These are phyloP conservation scores for Idaea aversata DNA, from an alignment of 2,888 invertebrate species.

Conservation along the genomic window DNA sequence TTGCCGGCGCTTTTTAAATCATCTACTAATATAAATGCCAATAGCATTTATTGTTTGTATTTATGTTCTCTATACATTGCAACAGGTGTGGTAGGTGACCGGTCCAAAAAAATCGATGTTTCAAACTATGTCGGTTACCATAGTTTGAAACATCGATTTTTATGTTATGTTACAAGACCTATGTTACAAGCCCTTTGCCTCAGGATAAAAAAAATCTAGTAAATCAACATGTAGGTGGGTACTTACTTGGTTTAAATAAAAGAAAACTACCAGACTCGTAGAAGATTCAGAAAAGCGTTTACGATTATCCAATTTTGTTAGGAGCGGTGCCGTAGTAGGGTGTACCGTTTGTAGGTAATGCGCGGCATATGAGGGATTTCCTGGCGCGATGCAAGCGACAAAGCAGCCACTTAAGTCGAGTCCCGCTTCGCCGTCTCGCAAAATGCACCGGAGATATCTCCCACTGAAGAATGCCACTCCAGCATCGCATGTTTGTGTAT, in stretches of 20 bases:
- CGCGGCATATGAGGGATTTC: constrained; percentile 51
- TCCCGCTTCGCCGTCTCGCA: constrained; percentile 52
- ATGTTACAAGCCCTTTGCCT: too few species aligned
- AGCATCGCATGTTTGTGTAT: constrained; percentile 58
- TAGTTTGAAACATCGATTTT: too few species aligned
- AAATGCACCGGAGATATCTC: constrained; percentile 56
- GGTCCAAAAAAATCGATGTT: too few species aligned
- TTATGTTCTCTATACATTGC: too few species aligned
- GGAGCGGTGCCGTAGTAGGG: constrained; percentile 18
- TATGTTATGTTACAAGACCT: too few species aligned
- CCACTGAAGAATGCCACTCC: constrained; percentile 39
- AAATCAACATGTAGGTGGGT: constrained; percentile 2
- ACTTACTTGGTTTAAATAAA: not conserved
- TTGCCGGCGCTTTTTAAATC: too few species aligned
- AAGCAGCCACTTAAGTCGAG: constrained; percentile 59
- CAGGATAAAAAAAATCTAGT: not conserved
- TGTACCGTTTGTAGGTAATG: constrained; percentile 36
- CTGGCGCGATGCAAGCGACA: constrained; percentile 43
- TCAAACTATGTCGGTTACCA: too few species aligned
- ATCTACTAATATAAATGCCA: too few species aligned
- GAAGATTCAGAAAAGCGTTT: constrained; percentile 25
- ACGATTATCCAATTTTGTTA: constrained; percentile 34
- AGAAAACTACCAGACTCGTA: not conserved
- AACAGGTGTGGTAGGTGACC: too few species aligned
- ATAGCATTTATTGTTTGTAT: too few species aligned